Conservation (phyloP, 2,113 vertebrate species). For the Phalacrocorax brasilianus region DNA sequence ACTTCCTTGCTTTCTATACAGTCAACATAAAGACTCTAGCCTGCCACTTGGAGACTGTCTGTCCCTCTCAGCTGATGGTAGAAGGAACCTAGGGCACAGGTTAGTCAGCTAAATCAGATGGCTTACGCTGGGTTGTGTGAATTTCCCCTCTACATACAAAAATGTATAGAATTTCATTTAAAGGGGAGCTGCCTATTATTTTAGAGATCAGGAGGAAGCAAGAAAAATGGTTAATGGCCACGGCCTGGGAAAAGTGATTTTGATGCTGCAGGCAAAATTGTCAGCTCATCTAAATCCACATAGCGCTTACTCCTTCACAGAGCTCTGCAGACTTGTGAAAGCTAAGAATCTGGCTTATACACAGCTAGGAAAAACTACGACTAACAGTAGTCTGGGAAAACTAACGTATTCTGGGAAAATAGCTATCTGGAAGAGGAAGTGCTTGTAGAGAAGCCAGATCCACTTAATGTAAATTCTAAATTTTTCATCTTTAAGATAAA, state of each 20-base stretch:
- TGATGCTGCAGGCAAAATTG: not conserved
- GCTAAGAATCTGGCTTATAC: not conserved
- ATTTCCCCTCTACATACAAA: not conserved
- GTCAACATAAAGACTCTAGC: not conserved
- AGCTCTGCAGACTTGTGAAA: not conserved
- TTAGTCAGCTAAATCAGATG: not conserved
- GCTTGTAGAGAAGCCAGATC: not conserved
- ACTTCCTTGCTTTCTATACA: not conserved
- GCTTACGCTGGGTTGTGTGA: not conserved
- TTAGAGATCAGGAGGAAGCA: not conserved
- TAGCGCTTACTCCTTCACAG: not conserved
- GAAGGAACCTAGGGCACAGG: not conserved
- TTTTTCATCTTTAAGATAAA: not conserved
- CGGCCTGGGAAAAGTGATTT: not conserved
- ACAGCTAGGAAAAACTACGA: not conserved
- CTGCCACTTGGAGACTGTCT: not conserved
- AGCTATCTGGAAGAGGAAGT: not conserved
- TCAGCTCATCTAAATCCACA: not conserved
- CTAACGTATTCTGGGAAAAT: not conserved
- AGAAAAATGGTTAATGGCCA: not conserved
- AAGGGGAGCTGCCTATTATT: not conserved
- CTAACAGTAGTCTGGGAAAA: not conserved
- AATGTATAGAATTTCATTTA: not conserved
- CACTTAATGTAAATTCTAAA: not conserved
- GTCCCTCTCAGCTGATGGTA: not conserved